phyloP scores from a whole-genome alignment of 2,888 invertebrate genomes.

The Colletes collaris region DNA sequence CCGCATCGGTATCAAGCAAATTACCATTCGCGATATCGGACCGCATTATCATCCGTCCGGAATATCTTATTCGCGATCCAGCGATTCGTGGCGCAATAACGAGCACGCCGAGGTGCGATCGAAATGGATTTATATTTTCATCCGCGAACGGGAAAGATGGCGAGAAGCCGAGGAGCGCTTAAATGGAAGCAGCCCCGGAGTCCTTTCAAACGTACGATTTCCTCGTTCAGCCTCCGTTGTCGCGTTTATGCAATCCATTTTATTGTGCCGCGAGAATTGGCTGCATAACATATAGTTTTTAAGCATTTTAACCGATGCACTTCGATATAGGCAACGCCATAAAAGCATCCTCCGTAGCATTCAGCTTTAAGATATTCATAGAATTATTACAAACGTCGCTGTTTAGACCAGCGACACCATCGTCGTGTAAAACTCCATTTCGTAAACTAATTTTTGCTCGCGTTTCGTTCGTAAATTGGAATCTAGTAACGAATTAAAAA shows the following conservation, averaged over 20 bases:
- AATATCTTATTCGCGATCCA: slow-evolving; percentile 48
- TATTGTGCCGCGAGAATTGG: too few species aligned
- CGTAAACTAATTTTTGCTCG: too few species aligned
- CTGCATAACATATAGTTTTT: too few species aligned
- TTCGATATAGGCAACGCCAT: too few species aligned
- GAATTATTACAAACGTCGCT: too few species aligned
- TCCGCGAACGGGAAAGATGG: neutral
- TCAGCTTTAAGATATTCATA: too few species aligned
- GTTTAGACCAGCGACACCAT: too few species aligned
- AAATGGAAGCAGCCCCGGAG: slow-evolving; percentile 12
- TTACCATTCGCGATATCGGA: slow-evolving; percentile 54
- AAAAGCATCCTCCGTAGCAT: too few species aligned
- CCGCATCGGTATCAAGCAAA: slow-evolving; percentile 49
- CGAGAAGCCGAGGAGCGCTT: slow-evolving; percentile 10
- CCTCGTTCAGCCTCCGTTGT: neutral
- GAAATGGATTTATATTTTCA: slow-evolving; percentile 47
- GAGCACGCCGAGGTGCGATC: slow-evolving; percentile 22
- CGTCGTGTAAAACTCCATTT: too few species aligned
- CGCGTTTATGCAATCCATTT: neutral
- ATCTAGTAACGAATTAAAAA: too few species aligned
- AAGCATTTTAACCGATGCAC: too few species aligned
- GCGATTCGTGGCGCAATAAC: slow-evolving; percentile 32
- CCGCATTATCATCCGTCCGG: slow-evolving; percentile 50
- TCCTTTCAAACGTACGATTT: neutral
- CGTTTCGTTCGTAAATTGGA: too few species aligned